Percentiles rank a stretch among this genome's conserved stretches.
These are phyloP conservation scores for Bufotes viridis DNA, from an alignment of 2,797 vertebrate species.

Conservation along the genomic window DNA sequence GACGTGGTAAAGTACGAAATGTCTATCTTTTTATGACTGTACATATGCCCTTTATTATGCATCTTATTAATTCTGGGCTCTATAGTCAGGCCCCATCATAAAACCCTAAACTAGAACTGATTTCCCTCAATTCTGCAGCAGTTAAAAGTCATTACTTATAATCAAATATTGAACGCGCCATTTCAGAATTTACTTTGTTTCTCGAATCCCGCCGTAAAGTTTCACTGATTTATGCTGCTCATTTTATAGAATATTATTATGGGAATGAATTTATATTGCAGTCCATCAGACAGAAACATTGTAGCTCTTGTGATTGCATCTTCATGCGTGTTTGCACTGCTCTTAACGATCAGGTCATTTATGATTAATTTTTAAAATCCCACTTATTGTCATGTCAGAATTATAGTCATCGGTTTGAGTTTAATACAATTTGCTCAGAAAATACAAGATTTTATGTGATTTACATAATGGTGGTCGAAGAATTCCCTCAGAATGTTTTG, in stretches of 20 bases:
- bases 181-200: conserved; percentile 52
- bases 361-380: conserved; percentile 21
- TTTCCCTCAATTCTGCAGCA: conserved; percentile 49
- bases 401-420: background rate
- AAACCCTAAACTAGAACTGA: conserved; percentile 54
- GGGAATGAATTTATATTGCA: conserved; percentile 50
- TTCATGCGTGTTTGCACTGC: conserved; percentile 28
- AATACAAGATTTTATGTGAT: background rate
- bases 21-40: conserved; percentile 39
- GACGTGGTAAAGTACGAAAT: background rate
- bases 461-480: background rate
- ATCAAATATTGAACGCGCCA: conserved; percentile 53
- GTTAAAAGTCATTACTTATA: conserved; percentile 54
- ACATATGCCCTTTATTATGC: conserved; percentile 58
- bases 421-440: background rate
- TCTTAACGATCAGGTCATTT: conserved; percentile 25
- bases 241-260: conserved; percentile 50
- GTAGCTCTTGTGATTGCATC: conserved; percentile 33
- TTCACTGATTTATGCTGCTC: conserved; percentile 54
- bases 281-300: conserved; percentile 47
- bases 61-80: conserved; percentile 53
- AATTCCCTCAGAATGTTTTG: background rate
- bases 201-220: conserved; percentile 52
- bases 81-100: conserved; percentile 44
- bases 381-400: conserved; percentile 8